Base-by-base conservation (phyloP, 2,113 vertebrate genomes). In the Megaptera novaeangliae region DNA sequence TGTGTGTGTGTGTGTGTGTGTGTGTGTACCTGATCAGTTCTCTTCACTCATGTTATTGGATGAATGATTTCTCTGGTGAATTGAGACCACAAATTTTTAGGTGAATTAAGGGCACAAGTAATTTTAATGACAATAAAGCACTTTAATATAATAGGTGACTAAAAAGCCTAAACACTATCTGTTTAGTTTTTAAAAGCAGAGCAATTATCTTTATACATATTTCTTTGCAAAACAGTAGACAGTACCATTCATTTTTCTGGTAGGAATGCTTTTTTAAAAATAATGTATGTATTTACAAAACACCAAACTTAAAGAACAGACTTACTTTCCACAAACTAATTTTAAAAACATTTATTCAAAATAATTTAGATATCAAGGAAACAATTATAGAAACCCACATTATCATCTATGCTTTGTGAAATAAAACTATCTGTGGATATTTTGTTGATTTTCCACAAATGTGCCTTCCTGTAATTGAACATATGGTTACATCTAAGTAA, bases 261-360 rank as follows among this genome's bases (percentile, higher is more conserved):
- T 77, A 72, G 72, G 52, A 92, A 5, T 49, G 39, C 29, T 61
- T 81, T 83, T 77, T 88, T 92, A 13, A 61, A 88, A 88, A 66
- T 64, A 83, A 74, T 63, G 4, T 52, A 23, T 34, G 75, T 77
- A 57, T 88, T 91, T 78, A 52, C 14, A 72, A 17, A 44, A 63
- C 57, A 2, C 27, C 57, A 36, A 90, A 46, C 12, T 68, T 66
- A 61, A 93, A 92, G 34, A 92, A 93, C 0, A 52, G 14, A 7
- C 6, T 83, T 93, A 52, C 8, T 36, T 85, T 75, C 36, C 88
- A 52, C 46, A 59, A 7, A 74, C 15, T 75, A 46, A 7, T 84
- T 93, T 88, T 88, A 17, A 88, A 95, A 78, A 36, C 27, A 69
- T 88, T 89, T 95, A 78, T 78, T 86, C 66, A 61, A 63, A 89